phyloP scores from a whole-genome alignment of 2,888 invertebrate species.

The Chrysomela aeneicollis region DNA sequence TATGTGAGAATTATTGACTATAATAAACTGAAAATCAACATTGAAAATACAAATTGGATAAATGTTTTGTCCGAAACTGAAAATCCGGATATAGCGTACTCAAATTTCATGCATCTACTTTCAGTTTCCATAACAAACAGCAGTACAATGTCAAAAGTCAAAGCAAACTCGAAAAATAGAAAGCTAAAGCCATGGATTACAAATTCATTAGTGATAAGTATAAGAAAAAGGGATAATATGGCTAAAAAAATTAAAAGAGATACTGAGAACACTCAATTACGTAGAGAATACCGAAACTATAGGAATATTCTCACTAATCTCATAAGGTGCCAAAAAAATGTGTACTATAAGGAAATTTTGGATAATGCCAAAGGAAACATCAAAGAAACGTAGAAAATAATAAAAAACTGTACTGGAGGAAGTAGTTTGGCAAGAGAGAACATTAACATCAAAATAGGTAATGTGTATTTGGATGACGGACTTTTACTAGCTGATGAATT shows the following conservation, averaged over 20 bases:
- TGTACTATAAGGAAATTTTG: slow-evolving; percentile 10
- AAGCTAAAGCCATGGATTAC: not conserved
- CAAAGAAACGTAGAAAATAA: slow-evolving; percentile 10
- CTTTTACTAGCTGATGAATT: not conserved
- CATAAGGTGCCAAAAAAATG: slow-evolving; percentile 7
- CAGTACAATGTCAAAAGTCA: not conserved
- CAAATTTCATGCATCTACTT: not conserved
- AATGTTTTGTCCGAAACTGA: slow-evolving; percentile 6
- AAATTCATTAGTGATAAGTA: too few species aligned
- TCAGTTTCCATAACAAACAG: slow-evolving; percentile 6
- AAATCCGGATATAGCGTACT: slow-evolving; percentile 8
- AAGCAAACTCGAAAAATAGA: not conserved
- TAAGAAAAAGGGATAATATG: slow-evolving; percentile 6
- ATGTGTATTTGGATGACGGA: not conserved
- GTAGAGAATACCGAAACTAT: slow-evolving; percentile 11
- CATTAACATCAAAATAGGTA: not conserved
- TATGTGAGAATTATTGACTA: too few species aligned
- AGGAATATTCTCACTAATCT: slow-evolving; percentile 5
- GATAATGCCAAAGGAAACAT: slow-evolving; percentile 5
- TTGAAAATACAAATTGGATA: slow-evolving; percentile 11
- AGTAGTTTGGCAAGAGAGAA: not conserved
- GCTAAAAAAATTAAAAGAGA: slow-evolving; percentile 1
- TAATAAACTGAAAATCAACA: too few species aligned
- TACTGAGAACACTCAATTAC: not conserved
- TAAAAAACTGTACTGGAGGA: slow-evolving; percentile 8